phyloP scores from a whole-genome alignment of 2,888 invertebrate genomes.

The Eledona agricola region DNA sequence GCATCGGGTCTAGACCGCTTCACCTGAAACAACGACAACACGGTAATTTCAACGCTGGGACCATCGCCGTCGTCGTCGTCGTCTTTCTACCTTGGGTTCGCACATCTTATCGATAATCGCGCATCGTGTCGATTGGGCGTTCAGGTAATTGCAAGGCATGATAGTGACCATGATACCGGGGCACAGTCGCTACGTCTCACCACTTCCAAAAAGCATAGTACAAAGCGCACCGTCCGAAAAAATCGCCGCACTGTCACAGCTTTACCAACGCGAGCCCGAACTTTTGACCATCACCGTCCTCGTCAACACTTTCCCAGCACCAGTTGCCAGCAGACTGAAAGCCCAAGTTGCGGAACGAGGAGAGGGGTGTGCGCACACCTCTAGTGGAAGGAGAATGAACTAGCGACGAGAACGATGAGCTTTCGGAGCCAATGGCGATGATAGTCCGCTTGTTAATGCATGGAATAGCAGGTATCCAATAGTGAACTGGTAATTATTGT shows the following conservation, averaged over 20 bases:
- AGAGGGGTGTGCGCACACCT: constrained; percentile 43
- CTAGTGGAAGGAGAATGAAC: constrained; percentile 42
- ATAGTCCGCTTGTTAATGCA: constrained; percentile 26
- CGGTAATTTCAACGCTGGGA: constrained; percentile 24
- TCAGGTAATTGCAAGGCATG: constrained; percentile 74
- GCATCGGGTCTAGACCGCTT: constrained; percentile 75
- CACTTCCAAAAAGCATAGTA: constrained; percentile 5
- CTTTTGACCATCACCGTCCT: too few relatives aligned
- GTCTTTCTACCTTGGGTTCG: constrained; percentile 61
- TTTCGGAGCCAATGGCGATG: constrained; percentile 40
- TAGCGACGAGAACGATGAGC: constrained; percentile 39
- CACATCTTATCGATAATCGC: constrained; percentile 63
- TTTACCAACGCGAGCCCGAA: too few relatives aligned
- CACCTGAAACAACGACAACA: constrained; percentile 67
- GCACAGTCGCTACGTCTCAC: too few relatives aligned
- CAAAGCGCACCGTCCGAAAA: constrained; percentile 5
- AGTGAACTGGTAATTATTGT: constrained; percentile 38
- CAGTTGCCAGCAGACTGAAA: constrained; percentile 25
- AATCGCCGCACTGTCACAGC: neutral
- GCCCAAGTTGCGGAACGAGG: constrained; percentile 16
- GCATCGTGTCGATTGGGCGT: constrained; percentile 66
- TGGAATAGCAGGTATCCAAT: constrained; percentile 35
- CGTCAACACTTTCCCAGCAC: neutral
- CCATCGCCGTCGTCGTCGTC: too few relatives aligned
- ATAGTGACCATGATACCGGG: constrained; percentile 73